Conservation (phyloP, 2,113 vertebrate genomes). For the Lates calcarifer region DNA sequence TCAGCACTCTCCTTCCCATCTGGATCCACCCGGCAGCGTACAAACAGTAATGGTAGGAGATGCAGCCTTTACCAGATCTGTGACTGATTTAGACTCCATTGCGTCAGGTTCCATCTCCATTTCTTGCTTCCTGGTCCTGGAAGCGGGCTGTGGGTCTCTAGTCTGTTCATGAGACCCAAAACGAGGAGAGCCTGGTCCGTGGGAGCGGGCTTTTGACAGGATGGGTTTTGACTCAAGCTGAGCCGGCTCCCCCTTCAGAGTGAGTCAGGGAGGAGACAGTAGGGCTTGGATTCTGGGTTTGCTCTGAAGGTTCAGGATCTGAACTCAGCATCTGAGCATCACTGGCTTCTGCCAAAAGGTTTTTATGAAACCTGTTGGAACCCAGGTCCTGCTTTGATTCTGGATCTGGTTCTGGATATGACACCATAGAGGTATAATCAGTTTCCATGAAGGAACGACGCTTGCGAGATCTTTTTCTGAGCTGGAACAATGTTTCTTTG, state of each 20-base stretch:
- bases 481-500: conserved; percentile 73
- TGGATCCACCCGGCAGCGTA: conserved; percentile 80
- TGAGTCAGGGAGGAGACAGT: conserved; percentile 81
- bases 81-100: conserved; percentile 90
- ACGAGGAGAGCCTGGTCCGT: neutral
- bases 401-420: conserved; percentile 81
- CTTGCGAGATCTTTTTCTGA: conserved; percentile 86
- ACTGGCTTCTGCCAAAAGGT: conserved; percentile 11
- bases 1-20: conserved; percentile 71
- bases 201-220: conserved; percentile 58
- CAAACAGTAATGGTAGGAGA: conserved; percentile 81
- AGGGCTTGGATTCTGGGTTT: conserved; percentile 74
- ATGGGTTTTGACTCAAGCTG: conserved; percentile 86
- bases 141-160: conserved; percentile 1
- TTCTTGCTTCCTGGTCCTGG: conserved; percentile 71
- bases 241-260: conserved; percentile 78
- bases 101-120: conserved; percentile 91
- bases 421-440: conserved; percentile 90
- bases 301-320: conserved; percentile 71
- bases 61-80: conserved; percentile 74
- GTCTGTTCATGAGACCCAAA: conserved; percentile 22
- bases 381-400: conserved; percentile 38
- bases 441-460: conserved; percentile 93
- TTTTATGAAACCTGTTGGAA: conserved; percentile 42
- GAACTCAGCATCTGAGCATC: conserved; percentile 53